These are phyloP conservation scores for Serilophus lunatus DNA, from an alignment of 2,113 vertebrate species.

Conservation along the genomic window DNA sequence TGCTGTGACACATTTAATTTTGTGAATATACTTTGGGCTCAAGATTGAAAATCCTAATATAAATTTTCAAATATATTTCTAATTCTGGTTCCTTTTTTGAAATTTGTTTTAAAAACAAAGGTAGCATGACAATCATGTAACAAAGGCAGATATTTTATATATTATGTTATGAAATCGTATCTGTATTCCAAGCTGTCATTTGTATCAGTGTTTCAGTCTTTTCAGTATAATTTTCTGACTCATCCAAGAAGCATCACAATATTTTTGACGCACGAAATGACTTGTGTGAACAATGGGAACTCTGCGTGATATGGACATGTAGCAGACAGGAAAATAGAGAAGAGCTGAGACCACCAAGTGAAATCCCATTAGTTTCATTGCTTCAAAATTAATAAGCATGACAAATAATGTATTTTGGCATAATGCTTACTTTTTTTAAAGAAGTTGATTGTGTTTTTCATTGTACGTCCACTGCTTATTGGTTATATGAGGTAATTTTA, in stretches of 20 bases:
- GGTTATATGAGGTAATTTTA: neutral
- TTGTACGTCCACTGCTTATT: neutral
- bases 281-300: constrained; percentile 17
- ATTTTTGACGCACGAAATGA: constrained; percentile 30
- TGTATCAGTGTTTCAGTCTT: neutral
- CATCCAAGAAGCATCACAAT: neutral
- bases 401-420: neutral
- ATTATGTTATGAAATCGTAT: neutral
- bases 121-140: neutral
- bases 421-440: neutral
- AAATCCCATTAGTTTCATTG: neutral
- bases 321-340: neutral
- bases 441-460: neutral
- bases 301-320: neutral
- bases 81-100: neutral
- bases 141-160: neutral
- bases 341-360: constrained; percentile 18
- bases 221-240: neutral
- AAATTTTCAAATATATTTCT: neutral
- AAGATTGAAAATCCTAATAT: neutral
- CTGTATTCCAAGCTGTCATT: neutral
- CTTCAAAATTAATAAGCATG: neutral
- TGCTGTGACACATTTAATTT: neutral
- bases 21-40: neutral
- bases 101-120: neutral